Conservation (phyloP, 2,888 invertebrate species). For the Hemithea aestivaria region DNA sequence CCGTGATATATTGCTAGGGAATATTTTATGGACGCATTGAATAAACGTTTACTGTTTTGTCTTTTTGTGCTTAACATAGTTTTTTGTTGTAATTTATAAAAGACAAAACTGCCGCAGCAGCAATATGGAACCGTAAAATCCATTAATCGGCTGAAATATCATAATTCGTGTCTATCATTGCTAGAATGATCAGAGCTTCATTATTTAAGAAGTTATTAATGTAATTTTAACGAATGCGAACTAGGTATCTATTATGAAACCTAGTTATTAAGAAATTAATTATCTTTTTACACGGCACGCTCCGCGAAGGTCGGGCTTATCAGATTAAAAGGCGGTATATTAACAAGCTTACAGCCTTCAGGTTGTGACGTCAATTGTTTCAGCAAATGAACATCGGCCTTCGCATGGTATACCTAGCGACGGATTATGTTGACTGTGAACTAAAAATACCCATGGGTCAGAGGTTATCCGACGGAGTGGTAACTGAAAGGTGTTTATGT, state of each 20-base stretch:
- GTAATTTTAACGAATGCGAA: constrained; percentile 1
- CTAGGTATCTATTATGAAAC: constrained; percentile 17
- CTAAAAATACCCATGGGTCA: constrained; percentile 73
- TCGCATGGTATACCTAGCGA: constrained; percentile 34
- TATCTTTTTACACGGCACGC: constrained; percentile 27
- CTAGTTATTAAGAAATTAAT: constrained; percentile 24
- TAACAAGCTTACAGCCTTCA: constrained; percentile 57
- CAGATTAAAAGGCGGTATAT: constrained; percentile 54
- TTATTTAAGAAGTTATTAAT: too few species aligned
- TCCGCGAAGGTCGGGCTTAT: constrained; percentile 44
- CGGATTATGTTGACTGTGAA: constrained; percentile 39
- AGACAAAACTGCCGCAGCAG: too few species aligned
- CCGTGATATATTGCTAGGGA: too few species aligned
- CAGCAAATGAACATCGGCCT: constrained; percentile 68
- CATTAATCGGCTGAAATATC: too few species aligned
- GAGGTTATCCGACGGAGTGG: constrained; percentile 48
- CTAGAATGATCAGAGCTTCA: too few species aligned
- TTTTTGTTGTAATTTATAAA: too few species aligned
- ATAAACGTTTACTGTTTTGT: too few species aligned
- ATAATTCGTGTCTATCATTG: too few species aligned
- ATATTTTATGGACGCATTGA: too few species aligned
- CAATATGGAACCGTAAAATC: too few species aligned
- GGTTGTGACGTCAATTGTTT: constrained; percentile 73
- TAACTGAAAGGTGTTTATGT: constrained; percentile 13
- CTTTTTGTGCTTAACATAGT: too few species aligned